Base-by-base conservation (phyloP, 2,888 invertebrate genomes). In the Choristoneura rosaceana region DNA sequence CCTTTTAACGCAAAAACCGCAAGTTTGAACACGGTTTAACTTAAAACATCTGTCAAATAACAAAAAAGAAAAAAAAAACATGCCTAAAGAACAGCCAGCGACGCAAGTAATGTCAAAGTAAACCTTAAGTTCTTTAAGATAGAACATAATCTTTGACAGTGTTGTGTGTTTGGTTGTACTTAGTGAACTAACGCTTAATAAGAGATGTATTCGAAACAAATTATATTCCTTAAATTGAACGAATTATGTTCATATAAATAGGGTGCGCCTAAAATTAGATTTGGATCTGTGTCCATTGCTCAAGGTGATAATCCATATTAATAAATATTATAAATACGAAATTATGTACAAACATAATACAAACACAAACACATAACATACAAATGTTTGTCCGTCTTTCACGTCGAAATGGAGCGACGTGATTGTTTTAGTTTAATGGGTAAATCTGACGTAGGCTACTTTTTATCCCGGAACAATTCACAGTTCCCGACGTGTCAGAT, bases 181-280 rank as follows among this genome's bases (percentile, higher is more conserved):
- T 79, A 85, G 87, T 87, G 88, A 88, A 89, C 90, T 89, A 87
- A 83, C 84, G 83, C 88, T 87, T 87, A 89, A 90, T 90, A 85
- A 77, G 79, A 78, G 67, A 76, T 75, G 74, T 76, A 79, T 80
- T 80, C 74, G 69, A 75, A 64, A 73, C 79, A 82, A 84, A 86
- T 87, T 84, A 84, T 85, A 81, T 82, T 84, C 86, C 83, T 79
- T 83, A 81, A 87, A 85, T 83, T 84, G 82, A 81, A 81, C 80
- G 80, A 82, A 87, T 88, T 85, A 84, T 86, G 83, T 87, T 87
- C 85, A 86, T 87, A 85, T 86, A 88, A 91, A 90, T 87, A 85
- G 87, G 86, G 87, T 83, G 83, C 82, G 81, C 80, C 82, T 84
- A 79, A 82, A 82, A 77, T 78, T 73, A 65, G 76, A 70, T 73